These are phyloP conservation scores for Dicranocentrus wangi DNA, from an alignment of 2,888 invertebrate species.

Conservation along the genomic window DNA sequence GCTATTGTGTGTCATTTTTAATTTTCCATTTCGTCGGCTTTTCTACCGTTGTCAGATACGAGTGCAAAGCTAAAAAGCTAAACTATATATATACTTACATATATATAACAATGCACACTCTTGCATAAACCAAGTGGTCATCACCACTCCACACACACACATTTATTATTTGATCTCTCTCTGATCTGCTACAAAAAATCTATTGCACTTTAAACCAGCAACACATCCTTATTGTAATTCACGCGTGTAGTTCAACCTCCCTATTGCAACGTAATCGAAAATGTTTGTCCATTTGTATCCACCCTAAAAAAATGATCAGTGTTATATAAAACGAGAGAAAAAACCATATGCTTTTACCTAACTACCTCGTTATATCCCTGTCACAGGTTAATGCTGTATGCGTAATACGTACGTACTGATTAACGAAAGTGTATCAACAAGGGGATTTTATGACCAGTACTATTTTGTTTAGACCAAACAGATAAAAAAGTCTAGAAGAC, in stretches of 20 bases:
- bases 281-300: no score
- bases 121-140: background rate
- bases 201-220: background rate
- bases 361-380: background rate
- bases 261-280: no score
- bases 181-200: conserved; percentile 4
- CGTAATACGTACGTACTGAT: background rate
- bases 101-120: no score
- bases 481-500: conserved; percentile 18
- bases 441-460: conserved; percentile 7
- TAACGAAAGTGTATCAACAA: background rate
- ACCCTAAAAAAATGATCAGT: background rate
- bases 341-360: background rate
- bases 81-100: background rate
- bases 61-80: background rate
- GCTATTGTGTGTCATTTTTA: conserved; percentile 55
- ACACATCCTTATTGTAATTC: background rate
- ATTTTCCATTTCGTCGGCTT: conserved; percentile 56
- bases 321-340: background rate
- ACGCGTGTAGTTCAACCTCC: no score
- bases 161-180: no score
- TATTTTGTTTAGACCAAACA: background rate
- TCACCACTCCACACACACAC: background rate
- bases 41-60: conserved; percentile 12
- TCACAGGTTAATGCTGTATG: background rate